phyloP scores from a whole-genome alignment of 2,113 vertebrate genomes.

The Ammodytes marinus region DNA sequence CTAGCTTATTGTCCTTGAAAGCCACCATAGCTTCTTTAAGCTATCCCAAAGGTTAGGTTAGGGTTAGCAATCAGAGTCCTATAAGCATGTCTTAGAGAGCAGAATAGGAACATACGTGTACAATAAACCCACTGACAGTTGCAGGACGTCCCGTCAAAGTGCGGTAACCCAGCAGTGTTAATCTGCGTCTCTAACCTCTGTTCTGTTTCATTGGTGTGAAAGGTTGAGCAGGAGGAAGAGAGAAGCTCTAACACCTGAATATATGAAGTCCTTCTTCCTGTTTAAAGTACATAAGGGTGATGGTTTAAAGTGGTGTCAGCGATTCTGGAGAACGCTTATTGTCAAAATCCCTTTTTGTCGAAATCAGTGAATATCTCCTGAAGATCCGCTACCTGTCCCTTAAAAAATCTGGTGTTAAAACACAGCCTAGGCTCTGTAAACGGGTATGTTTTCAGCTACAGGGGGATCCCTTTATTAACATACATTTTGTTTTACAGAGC shows the following conservation, averaged over 20 bases:
- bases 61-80: neutral
- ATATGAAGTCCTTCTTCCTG: constrained; percentile 75
- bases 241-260: constrained; percentile 69
- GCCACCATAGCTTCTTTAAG: too few relatives aligned
- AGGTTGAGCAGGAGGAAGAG: constrained; percentile 59
- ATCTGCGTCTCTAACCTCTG: neutral
- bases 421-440: too few relatives aligned
- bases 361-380: too few relatives aligned
- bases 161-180: neutral
- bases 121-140: neutral
- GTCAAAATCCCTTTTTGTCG: too few relatives aligned
- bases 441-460: too few relatives aligned
- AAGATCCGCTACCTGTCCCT: too few relatives aligned
- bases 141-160: neutral
- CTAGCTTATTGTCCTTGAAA: too few relatives aligned
- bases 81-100: neutral
- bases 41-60: too few relatives aligned
- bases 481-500: too few relatives aligned
- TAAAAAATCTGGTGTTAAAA: too few relatives aligned
- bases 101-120: neutral
- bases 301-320: neutral
- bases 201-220: constrained; percentile 65
- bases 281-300: constrained; percentile 4
- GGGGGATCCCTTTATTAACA: too few relatives aligned
- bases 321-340: too few relatives aligned